Evolutionary conservation across 2,113 vertebrate genomes (phyloP), one percentile per base, ranked within the genome.

Genomic region (Oryzias melastigma): DNA sequence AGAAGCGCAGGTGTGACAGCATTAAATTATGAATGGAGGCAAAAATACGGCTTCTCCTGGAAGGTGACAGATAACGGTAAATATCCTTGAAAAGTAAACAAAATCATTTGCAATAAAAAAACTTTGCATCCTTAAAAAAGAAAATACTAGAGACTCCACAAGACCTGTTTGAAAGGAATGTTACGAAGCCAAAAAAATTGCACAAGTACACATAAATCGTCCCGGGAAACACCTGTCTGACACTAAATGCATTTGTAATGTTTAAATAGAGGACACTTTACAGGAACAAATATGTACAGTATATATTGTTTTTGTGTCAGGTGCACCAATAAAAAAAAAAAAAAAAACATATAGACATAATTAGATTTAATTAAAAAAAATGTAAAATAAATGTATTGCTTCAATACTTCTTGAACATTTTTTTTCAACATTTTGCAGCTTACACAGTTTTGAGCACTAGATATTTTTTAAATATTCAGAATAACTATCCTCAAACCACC

Each of bases 1-100:
- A 68, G 59, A 52, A 65, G 50, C 62, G 71, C 25, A 73, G 61
- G 70, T 71, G 62, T 70, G 62, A 63, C 72, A 48, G 68, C 47
- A 81, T 73, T 58, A 67, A 55, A 67, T 78, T 57, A 71, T 48
- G 49, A 64, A 43, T 3, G 18, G n/a, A 65, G 65, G 60, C 5
- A 62, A 58, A 68, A 70, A 47, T 1, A 65, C 35, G 35, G 40
- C 5, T 27, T 47, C 29, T 14, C 48, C 45, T 50, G 47, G 65
- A 57, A 67, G 45, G 25, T 27, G 42, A 13, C 14, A 29, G 25
- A 41, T 75, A 27, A 40, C 19, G 41, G 1, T 7, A 42, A 12
- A 22, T 40, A 54, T 48, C 10, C 29, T 52, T 27, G 7, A 41
- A 71, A 74, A 54, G 51, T 14, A 50, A 68, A 62, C 27, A 49